Percentiles rank a stretch among this genome's conserved stretches.
These are phyloP conservation scores for Coenobita brevimanus DNA, from an alignment of 1,140 invertebrate species.

Conservation along the genomic window DNA sequence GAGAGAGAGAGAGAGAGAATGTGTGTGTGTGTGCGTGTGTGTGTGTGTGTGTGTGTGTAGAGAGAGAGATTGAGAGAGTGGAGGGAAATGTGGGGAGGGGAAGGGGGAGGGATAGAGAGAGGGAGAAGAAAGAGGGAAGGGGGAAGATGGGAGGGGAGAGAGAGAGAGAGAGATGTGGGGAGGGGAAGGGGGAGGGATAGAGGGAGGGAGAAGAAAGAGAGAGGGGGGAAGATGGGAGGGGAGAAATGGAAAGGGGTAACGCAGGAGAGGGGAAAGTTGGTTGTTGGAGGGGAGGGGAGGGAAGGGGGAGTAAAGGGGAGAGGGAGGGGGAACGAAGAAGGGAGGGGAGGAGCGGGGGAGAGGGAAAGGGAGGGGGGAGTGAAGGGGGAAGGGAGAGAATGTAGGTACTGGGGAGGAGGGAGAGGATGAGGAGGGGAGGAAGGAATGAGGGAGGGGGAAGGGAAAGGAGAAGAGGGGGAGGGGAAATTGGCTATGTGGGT, in stretches of 20 bases:
- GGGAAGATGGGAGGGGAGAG: not conserved
- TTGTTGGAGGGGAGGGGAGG: not conserved
- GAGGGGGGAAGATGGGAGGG: not conserved
- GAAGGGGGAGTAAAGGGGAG: not conserved
- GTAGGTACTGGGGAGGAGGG: not conserved
- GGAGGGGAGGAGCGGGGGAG: not conserved
- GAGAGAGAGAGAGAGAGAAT: not conserved
- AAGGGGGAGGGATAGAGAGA: too few species aligned
- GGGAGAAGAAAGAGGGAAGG: not conserved
- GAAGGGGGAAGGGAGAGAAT: not conserved
- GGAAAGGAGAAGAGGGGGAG: not conserved
- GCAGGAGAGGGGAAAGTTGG: not conserved
- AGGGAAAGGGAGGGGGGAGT: not conserved
- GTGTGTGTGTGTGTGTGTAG: not conserved
- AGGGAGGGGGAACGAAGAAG: not conserved
- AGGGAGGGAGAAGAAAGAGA: not conserved
- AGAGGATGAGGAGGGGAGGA: not conserved
- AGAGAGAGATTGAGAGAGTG: not conserved
- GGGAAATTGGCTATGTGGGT: not conserved
- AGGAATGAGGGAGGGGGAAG: not conserved
- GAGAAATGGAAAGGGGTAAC: not conserved
- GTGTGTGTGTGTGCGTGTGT: not conserved
- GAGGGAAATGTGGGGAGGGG: not conserved
- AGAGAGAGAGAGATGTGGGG: not conserved
- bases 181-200: not conserved